phyloP scores from a whole-genome alignment of 2,113 vertebrate genomes.

The Malurus melanocephalus region DNA sequence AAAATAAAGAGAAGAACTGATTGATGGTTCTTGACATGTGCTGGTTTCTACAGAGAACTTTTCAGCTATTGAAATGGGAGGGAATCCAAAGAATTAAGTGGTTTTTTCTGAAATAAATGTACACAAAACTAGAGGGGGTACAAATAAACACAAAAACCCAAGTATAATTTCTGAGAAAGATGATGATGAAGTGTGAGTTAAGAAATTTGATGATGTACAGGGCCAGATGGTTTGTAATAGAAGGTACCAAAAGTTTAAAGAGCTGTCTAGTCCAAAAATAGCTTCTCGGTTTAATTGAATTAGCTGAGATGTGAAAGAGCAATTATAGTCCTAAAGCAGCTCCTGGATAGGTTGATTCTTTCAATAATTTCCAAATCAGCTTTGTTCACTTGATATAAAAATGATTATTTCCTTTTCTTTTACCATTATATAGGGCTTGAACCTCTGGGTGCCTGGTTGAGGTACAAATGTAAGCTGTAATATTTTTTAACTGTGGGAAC shows the following conservation, averaged over 20 bases:
- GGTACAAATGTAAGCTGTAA: not conserved
- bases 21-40: not conserved
- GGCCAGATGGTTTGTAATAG: not conserved
- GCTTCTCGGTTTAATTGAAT: not conserved
- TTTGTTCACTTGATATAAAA: not conserved
- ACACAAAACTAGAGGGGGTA: not conserved
- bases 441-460: not conserved
- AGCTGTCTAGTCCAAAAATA: not conserved
- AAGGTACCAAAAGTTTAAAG: not conserved
- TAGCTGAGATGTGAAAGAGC: not conserved
- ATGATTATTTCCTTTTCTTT: not conserved
- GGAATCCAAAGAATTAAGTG: not conserved
- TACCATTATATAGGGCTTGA: not conserved
- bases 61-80: not conserved
- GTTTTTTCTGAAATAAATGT: not conserved
- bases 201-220: not conserved
- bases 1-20: not conserved
- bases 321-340: not conserved
- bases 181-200: not conserved
- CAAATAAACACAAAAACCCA: not conserved
- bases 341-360: not conserved
- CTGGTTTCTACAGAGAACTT: not conserved
- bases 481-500: not conserved
- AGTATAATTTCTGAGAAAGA: not conserved
- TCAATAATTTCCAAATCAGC: constrained; percentile 4